Percentiles rank a stretch among this genome's conserved stretches.
phyloP scores from a whole-genome alignment of 2,797 vertebrate genomes.

The Heliangelus exortis region DNA sequence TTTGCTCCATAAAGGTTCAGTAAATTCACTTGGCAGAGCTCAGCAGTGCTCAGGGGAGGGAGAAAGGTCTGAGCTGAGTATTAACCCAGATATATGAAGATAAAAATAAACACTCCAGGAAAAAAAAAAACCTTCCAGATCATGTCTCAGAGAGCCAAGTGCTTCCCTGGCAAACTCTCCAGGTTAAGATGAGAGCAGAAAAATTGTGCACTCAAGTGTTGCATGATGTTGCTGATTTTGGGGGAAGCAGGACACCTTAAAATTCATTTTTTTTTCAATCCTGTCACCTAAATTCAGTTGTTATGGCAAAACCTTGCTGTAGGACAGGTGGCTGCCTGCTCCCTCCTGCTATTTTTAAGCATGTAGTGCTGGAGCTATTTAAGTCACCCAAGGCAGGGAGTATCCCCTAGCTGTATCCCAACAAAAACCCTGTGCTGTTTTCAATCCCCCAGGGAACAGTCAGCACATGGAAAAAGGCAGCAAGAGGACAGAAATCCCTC shows the following conservation, averaged over 20 bases:
- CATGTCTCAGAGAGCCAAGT: neutral
- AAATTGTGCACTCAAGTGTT: rapidly evolving
- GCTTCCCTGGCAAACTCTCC: neutral
- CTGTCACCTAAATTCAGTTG: neutral
- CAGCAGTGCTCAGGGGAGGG: neutral
- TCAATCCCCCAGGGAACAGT: neutral
- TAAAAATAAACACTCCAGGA: neutral
- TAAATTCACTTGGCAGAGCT: neutral
- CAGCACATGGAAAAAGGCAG: neutral
- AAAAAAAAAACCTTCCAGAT: neutral
- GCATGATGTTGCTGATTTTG: neutral
- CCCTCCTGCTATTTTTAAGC: neutral
- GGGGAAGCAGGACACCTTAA: neutral
- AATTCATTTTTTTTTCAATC: neutral
- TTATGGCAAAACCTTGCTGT: neutral
- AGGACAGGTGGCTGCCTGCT: neutral
- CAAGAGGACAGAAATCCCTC: neutral
- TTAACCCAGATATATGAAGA: neutral
- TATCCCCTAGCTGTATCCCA: neutral
- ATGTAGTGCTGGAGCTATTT: neutral
- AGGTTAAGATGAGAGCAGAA: neutral
- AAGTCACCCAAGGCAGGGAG: neutral
- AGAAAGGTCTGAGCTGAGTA: neutral
- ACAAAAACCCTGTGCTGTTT: neutral
- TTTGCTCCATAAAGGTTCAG: neutral